phyloP scores from a whole-genome alignment of 2,888 invertebrate species.

The Nemurella pictetii region DNA sequence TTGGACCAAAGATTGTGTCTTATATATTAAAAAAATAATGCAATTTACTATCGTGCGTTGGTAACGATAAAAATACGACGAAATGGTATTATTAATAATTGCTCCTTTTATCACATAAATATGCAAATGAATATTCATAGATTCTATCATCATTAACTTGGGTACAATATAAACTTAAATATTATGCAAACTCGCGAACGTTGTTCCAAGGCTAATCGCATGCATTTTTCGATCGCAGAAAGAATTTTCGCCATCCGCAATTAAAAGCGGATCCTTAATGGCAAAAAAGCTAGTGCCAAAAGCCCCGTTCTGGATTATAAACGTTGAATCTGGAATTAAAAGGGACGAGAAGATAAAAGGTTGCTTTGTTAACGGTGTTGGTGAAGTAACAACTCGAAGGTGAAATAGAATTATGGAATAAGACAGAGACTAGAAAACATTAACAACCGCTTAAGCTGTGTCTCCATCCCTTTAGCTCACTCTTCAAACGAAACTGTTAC shows the following conservation, averaged over 20 bases:
- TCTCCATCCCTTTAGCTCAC: no score
- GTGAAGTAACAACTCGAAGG: not conserved
- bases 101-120: not conserved
- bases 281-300: not conserved
- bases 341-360: not conserved
- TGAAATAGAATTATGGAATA: not conserved
- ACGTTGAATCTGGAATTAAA: not conserved
- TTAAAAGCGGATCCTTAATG: no score
- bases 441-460: not conserved
- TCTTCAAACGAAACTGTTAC: not conserved
- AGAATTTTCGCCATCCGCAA: not conserved
- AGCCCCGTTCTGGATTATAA: not conserved
- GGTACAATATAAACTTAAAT: not conserved
- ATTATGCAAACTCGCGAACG: not conserved
- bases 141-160: not conserved
- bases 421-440: not conserved
- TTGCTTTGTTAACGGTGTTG: not conserved
- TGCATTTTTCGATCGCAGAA: not conserved
- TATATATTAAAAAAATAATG: not conserved
- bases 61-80: not conserved
- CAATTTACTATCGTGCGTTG: not conserved
- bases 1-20: not conserved
- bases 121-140: not conserved
- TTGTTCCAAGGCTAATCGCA: not conserved
- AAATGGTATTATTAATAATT: not conserved